Percentiles rank a stretch among this genome's conserved stretches.
Evolutionary conservation across 2,888 invertebrate species (phyloP).

Genomic region (Leptinotarsa tumamoca): DNA sequence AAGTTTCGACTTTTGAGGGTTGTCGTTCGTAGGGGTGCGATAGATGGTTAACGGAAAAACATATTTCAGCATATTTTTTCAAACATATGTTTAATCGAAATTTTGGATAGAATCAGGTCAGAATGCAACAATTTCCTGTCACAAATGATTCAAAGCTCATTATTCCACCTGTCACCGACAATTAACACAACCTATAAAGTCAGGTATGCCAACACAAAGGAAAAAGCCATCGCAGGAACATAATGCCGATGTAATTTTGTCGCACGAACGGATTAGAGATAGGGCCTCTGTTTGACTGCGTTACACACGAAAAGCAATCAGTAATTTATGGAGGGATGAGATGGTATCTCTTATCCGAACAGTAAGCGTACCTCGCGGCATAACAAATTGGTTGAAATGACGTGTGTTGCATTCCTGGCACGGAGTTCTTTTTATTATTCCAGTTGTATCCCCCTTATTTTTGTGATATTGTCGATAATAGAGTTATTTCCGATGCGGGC

Average conservation of each 20-base stretch:
- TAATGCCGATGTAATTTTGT: constrained; percentile 15
- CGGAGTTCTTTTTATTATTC: constrained; percentile 26
- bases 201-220: background rate
- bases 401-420: constrained; percentile 30
- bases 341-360: constrained; percentile 35
- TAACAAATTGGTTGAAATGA: constrained; percentile 38
- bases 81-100: too few relatives aligned
- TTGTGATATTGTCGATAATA: constrained; percentile 2
- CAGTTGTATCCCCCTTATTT: constrained; percentile 15
- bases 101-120: too few relatives aligned
- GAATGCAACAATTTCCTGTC: too few relatives aligned
- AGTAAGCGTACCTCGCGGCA: constrained; percentile 26
- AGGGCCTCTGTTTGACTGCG: constrained; percentile 3
- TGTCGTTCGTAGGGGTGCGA: too few relatives aligned
- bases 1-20: too few relatives aligned
- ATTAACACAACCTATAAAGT: background rate
- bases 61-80: too few relatives aligned
- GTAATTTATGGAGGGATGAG: constrained; percentile 35
- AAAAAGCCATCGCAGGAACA: constrained; percentile 6
- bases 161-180: background rate
- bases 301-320: constrained; percentile 27
- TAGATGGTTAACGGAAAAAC: too few relatives aligned
- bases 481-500: background rate
- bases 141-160: background rate
- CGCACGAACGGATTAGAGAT: constrained; percentile 20